These are phyloP conservation scores for Tychaedon coryphoeus DNA, from an alignment of 2,113 vertebrate species.

Conservation along the genomic window DNA sequence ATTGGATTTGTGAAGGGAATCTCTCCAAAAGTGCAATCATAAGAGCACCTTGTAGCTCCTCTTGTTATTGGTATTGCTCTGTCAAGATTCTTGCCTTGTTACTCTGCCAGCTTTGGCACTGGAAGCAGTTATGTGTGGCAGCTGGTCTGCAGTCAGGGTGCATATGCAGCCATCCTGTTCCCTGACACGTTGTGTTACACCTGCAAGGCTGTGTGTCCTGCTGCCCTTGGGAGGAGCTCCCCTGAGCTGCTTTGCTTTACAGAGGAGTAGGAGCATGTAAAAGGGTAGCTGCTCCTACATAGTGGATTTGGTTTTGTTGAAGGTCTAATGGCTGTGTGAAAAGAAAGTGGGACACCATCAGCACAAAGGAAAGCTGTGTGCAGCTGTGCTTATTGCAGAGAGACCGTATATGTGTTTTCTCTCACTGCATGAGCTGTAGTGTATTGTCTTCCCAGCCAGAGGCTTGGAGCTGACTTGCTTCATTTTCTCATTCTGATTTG, in stretches of 20 bases:
- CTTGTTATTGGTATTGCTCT: not conserved
- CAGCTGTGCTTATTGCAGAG: not conserved
- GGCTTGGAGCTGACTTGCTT: not conserved
- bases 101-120: not conserved
- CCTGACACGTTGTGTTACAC: not conserved
- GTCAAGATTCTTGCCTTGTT: not conserved
- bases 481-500: not conserved
- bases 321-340: not conserved
- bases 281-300: not conserved
- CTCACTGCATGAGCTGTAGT: not conserved
- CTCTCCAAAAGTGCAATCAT: not conserved
- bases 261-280: not conserved
- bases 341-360: not conserved
- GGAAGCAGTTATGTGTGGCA: not conserved
- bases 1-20: not conserved
- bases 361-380: not conserved
- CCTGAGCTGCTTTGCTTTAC: not conserved
- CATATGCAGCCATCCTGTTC: not conserved
- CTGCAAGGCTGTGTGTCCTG: not conserved
- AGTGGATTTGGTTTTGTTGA: not conserved
- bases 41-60: not conserved
- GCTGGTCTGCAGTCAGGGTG: not conserved
- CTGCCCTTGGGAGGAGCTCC: not conserved
- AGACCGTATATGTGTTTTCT: not conserved
- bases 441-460: not conserved